Base-by-base conservation (phyloP, 2,888 invertebrate genomes). In the Copidosoma aretas region DNA sequence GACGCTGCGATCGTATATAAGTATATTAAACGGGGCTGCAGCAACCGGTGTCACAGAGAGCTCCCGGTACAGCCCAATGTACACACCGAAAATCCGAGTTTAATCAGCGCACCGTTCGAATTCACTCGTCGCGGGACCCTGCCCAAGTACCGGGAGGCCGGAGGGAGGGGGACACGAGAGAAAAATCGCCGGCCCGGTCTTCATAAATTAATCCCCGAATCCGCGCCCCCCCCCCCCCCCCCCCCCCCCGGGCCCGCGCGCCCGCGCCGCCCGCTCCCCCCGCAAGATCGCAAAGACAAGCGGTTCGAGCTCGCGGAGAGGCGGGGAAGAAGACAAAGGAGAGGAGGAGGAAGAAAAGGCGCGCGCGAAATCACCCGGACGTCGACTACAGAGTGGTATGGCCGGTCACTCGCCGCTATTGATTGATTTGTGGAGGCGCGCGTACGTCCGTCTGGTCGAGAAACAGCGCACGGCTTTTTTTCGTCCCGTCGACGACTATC, bases 401-500 rank as follows among this genome's bases (percentile, higher is more conserved):
- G 66, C 62, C 62, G 63, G 65, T 66, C 58, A 25, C n/a, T 32
- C 25, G 19, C 15, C 22, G 41, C 22, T 56, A 66, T 63, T 67
- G 70, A 70, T 67, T 70, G 70, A 70, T 70, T 70, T 70, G 70
- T 67, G 60, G 57, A 60, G 41, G 56, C 19, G 66, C 54, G 12
- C 41, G 41, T 21, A 17, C 22, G 25, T 1, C 22, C 22, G 43
- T 46, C 19, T 12, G 1, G 5, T 5, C 22, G 4, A 41, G 49
- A 46, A 51, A 46, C 46, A 1, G 22, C 15, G 22, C 32, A 10
- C 19, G 4, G 0, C 8, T 32, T 32, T 32, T 32, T 32, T 32
- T 32, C 8, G 32, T 32, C 32, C 32, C 32, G 32, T 32, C 32
- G 43, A 46, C 17, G 17, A 17, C 15, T 46, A 46, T 17, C 12